phyloP scores from a whole-genome alignment of 2,797 vertebrate species.

The Muraenolepis orangiensis region DNA sequence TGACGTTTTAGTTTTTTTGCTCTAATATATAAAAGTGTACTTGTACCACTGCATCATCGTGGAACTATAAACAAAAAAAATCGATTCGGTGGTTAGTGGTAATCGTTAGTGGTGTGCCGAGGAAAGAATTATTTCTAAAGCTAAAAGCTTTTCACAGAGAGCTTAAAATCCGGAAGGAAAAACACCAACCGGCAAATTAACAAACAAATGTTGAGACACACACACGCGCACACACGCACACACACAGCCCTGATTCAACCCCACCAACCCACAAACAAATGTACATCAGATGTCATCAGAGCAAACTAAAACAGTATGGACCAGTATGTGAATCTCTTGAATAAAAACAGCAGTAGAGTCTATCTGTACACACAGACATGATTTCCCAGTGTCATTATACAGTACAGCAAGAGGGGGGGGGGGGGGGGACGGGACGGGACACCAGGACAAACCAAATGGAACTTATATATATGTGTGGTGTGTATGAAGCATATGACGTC shows the following conservation, averaged over 20 bases:
- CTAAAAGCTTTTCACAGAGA: conserved; percentile 45
- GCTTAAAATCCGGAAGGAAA: conserved; percentile 41
- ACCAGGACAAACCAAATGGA: conserved; percentile 64
- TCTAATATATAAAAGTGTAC: conserved; percentile 45
- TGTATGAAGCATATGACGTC: conserved; percentile 53
- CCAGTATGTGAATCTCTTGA: conserved; percentile 56
- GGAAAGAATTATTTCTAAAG: conserved; percentile 55
- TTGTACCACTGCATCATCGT: conserved; percentile 34
- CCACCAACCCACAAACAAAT: conserved; percentile 42
- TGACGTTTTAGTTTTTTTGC: conserved; percentile 33
- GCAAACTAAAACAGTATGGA: conserved; percentile 46
- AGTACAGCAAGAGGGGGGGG: conserved; percentile 66
- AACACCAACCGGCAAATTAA: neutral
- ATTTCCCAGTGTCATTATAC: conserved; percentile 70
- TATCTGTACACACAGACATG: conserved; percentile 45
- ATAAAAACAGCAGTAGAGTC: conserved; percentile 64
- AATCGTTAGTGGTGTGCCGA: conserved; percentile 39
- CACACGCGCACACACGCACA: conserved; percentile 41
- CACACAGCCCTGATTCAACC: conserved; percentile 25
- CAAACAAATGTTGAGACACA: neutral
- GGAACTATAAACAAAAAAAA: conserved; percentile 33
- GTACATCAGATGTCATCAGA: conserved; percentile 58
- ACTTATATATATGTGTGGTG: conserved; percentile 55
- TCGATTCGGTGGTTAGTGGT: conserved; percentile 44
- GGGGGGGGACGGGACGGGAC: too few species aligned